Percentiles rank a stretch among this genome's conserved stretches.
phyloP scores from a whole-genome alignment of 2,113 vertebrate genomes.

The Corythornis vintsioides region DNA sequence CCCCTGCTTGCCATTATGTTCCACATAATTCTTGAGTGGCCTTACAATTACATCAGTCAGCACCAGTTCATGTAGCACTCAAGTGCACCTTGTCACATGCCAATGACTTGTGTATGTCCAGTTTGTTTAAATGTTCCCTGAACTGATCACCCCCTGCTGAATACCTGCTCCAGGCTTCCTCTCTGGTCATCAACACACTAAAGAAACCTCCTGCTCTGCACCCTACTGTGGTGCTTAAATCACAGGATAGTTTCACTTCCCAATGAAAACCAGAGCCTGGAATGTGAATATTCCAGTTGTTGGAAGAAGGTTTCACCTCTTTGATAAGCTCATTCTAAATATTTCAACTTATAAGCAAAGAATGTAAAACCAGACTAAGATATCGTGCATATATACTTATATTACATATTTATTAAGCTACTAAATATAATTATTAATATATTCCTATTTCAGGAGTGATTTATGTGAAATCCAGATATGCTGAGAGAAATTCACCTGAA shows the following conservation, averaged over 20 bases:
- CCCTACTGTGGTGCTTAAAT: not conserved
- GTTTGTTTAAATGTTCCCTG: not conserved
- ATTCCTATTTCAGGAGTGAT: not conserved
- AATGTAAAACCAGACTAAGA: not conserved
- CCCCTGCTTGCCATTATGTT: rapidly evolving
- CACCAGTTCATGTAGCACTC: not conserved
- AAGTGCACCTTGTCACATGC: not conserved
- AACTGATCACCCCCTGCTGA: not conserved
- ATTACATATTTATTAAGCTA: not conserved
- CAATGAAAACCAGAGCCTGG: not conserved
- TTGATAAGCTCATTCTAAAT: not conserved
- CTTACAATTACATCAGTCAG: not conserved
- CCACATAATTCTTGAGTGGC: not conserved
- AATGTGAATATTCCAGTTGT: not conserved
- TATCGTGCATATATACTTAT: not conserved
- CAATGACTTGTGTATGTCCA: not conserved
- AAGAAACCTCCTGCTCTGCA: not conserved
- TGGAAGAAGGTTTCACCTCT: not conserved
- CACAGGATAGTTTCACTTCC: not conserved
- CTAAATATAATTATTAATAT: not conserved
- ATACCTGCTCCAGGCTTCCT: not conserved
- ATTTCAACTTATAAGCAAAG: not conserved
- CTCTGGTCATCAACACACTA: not conserved
- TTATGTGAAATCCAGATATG: not conserved
- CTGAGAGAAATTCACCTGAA: not conserved